Percentiles rank a stretch among this genome's conserved stretches.
Conservation (phyloP, 1,140 invertebrate genomes). For the Manduca sexta region DNA sequence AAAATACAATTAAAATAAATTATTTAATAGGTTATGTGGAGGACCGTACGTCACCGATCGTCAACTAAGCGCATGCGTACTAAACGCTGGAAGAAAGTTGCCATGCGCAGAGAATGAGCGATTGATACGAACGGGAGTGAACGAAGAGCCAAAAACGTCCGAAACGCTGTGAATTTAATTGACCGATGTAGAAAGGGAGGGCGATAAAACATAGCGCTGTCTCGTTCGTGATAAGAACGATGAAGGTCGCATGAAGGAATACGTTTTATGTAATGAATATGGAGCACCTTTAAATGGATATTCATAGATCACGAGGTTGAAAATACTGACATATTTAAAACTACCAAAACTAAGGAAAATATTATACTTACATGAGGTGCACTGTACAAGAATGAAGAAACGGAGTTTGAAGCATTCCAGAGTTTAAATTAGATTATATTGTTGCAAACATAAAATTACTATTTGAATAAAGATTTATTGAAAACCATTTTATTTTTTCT, state of each 20-base stretch:
- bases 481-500: no score
- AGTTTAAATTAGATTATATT: no score
- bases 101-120: conserved; percentile 25
- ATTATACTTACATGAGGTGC: no score
- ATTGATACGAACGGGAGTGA: conserved; percentile 4
- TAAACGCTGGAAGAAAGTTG: conserved; percentile 31
- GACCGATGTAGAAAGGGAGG: neutral
- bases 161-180: neutral
- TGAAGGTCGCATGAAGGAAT: neutral
- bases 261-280: no score
- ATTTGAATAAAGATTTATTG: no score
- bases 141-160: neutral
- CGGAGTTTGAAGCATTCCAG: no score
- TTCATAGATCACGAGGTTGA: no score
- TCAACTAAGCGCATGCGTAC: conserved; percentile 37
- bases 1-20: neutral
- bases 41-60: conserved; percentile 21
- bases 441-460: no score
- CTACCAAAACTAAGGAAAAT: no score
- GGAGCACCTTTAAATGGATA: no score
- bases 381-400: no score
- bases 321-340: no score
- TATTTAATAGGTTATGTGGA: conserved; percentile 23
- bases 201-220: conserved; percentile 6
- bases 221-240: conserved; percentile 11